Evolutionary conservation across 1,140 invertebrate genomes (phyloP), one percentile per base, ranked within the genome.

Genomic region (Polypedilum vanderplanki): DNA sequence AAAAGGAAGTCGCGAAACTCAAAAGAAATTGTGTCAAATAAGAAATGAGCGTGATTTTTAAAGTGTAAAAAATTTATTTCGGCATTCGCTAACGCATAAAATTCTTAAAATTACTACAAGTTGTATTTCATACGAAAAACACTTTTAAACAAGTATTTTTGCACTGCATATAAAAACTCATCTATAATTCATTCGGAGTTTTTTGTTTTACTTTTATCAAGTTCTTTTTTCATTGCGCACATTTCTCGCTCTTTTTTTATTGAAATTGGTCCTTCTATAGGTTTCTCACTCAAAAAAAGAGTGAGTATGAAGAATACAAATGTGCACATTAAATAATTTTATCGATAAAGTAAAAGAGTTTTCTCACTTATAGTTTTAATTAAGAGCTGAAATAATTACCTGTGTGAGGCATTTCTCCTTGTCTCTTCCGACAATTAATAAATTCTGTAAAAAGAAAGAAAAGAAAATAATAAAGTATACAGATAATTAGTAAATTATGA

Each of bases 31-130:
- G 18, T 70, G 65, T 70, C 65, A 70, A 70, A 18, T 18, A 18
- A 18, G n/a, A n/a, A 70, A 70, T 18, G 18, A 70, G 65, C 65
- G 65, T 70, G 65, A 70, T 70, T 70, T 70, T 70, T 22, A 20
- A 70, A 20, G 17, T 18, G 65, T 18, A 20, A 70, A 70, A 70
- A 70, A 70, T 18, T 18, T 18, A 70, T 18, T 70, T 70, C 65
- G 65, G 65, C 18, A 70, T 70, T 70, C 10, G 17, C 18, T 70
- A 70, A 70, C 65, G 65, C 65, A 70, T 70, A 70, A 70, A 70
- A 70, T 70, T 70, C 65, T 70, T 70, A 10, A 70, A 70, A 70
- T 70, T 70, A 70, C 65, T 20, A 70, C 65, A 70, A 70, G 65
- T 18, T 70, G 65, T 70, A 70, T 70, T 70, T 70, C 17, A 70